phyloP scores from a whole-genome alignment of 2,888 invertebrate genomes.

The Bombylius major region DNA sequence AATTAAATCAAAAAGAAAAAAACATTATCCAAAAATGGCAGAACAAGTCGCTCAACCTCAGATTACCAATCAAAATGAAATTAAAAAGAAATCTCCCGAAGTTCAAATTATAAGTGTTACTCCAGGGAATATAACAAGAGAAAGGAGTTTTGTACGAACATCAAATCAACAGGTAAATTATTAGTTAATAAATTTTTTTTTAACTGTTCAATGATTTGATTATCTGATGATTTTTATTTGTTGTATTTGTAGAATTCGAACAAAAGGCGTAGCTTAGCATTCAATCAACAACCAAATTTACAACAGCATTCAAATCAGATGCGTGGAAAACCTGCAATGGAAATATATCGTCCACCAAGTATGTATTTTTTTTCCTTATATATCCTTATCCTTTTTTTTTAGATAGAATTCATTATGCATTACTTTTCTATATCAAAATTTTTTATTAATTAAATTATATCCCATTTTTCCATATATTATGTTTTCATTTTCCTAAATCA shows the following conservation, averaged over 20 bases:
- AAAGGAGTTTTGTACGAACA: constrained; percentile 54
- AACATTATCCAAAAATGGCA: constrained; percentile 23
- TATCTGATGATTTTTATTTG: no score
- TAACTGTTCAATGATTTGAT: neutral
- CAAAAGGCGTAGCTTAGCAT: constrained; percentile 62
- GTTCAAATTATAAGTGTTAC: constrained; percentile 24
- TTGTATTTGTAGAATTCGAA: constrained; percentile 39
- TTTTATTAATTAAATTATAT: neutral
- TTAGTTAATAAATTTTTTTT: neutral
- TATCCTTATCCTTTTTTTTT: neutral
- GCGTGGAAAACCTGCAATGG: constrained; percentile 73
- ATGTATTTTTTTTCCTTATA: constrained; percentile 27
- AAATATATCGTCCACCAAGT: constrained; percentile 85
- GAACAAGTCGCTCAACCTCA: constrained; percentile 30
- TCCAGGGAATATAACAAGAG: constrained; percentile 46
- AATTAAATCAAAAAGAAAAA: neutral
- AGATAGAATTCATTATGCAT: neutral
- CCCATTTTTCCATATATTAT: neutral
- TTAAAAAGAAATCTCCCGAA: constrained; percentile 32
- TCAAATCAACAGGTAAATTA: constrained; percentile 41
- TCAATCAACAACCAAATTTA: constrained; percentile 40
- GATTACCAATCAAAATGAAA: constrained; percentile 26
- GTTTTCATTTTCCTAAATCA: neutral
- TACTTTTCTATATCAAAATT: neutral
- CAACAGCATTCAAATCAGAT: constrained; percentile 31